Conservation (phyloP, 2,888 invertebrate species). For the Phasia obesa region DNA sequence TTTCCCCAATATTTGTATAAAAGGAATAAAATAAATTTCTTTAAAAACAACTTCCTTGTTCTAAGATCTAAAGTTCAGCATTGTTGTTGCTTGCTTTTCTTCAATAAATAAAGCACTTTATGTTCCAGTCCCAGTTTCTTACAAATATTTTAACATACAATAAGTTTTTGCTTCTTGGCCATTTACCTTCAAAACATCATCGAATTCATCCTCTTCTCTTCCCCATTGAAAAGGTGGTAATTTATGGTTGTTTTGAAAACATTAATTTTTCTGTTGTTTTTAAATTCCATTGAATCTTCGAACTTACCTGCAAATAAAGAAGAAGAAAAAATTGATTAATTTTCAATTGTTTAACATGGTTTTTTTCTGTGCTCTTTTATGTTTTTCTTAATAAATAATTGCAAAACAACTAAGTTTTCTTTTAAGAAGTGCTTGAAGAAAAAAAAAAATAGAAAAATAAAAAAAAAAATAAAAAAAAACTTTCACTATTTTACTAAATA, state of each 20-base stretch:
- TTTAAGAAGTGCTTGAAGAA: constrained; percentile 1
- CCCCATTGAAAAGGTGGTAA: constrained; percentile 34
- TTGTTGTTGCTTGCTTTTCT: neutral
- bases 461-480: constrained; percentile 39
- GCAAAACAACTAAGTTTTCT: constrained; percentile 24
- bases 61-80: constrained; percentile 12
- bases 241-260: constrained; percentile 69
- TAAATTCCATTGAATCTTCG: constrained; percentile 51
- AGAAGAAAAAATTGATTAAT: constrained; percentile 72
- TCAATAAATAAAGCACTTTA: neutral
- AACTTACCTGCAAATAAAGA: constrained; percentile 66
- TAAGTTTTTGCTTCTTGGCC: constrained; percentile 24
- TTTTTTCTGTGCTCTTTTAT: neutral
- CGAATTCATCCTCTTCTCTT: constrained; percentile 16
- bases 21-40: constrained; percentile 12
- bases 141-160: constrained; percentile 47
- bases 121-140: neutral
- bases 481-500: constrained; percentile 66
- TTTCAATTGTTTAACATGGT: constrained; percentile 62
- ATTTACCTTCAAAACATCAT: constrained; percentile 22
- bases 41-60: constrained; percentile 34
- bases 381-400: constrained; percentile 38
- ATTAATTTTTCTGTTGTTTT: constrained; percentile 51
- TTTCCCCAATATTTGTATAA: neutral
- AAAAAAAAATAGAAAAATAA: neutral